Conservation (phyloP, 64 coral and sea anemone species). For the Montipora capricornis region DNA sequence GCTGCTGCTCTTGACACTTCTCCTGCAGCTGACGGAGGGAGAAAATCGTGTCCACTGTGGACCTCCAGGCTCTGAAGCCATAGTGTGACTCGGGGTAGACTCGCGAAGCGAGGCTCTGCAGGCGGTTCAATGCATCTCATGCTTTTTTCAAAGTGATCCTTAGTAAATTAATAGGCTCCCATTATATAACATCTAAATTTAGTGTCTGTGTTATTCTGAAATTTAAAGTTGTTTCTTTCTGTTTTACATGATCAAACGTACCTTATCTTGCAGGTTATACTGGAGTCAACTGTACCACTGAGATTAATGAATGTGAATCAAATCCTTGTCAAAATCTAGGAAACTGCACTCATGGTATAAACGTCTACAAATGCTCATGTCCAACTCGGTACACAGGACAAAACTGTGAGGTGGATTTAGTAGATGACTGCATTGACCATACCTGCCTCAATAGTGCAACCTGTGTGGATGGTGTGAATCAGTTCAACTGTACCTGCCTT, state of each 20-base stretch:
- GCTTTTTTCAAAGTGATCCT: too few relatives aligned
- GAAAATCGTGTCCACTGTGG: too few relatives aligned
- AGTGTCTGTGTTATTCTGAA: too few relatives aligned
- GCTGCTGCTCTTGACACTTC: too few relatives aligned
- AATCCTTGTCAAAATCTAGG: slow-evolving; percentile 72
- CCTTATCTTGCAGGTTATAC: slow-evolving; percentile 49
- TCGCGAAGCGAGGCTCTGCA: too few relatives aligned
- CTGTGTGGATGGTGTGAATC: slow-evolving; percentile 79
- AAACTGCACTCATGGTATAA: slow-evolving; percentile 63
- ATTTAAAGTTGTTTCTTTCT: neutral
- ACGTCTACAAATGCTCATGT: slow-evolving; percentile 70
- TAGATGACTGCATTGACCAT: slow-evolving; percentile 67
- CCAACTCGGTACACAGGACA: slow-evolving; percentile 63
- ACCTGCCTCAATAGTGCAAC: slow-evolving; percentile 76
- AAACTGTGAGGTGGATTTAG: slow-evolving; percentile 64
- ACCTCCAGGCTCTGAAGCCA: too few relatives aligned
- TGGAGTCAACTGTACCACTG: slow-evolving; percentile 47
- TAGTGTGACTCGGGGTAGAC: too few relatives aligned
- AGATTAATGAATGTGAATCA: slow-evolving; percentile 61
- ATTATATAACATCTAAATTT: too few relatives aligned
- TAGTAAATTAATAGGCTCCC: too few relatives aligned
- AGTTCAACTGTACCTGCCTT: slow-evolving; percentile 77
- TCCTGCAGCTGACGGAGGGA: too few relatives aligned
- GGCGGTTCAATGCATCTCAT: too few relatives aligned
- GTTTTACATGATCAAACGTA: neutral